A percentile compares a stretch with the other conserved stretches of the same genome.
phyloP scores from a whole-genome alignment of 2,888 invertebrate genomes.

The Lutraria lutraria region DNA sequence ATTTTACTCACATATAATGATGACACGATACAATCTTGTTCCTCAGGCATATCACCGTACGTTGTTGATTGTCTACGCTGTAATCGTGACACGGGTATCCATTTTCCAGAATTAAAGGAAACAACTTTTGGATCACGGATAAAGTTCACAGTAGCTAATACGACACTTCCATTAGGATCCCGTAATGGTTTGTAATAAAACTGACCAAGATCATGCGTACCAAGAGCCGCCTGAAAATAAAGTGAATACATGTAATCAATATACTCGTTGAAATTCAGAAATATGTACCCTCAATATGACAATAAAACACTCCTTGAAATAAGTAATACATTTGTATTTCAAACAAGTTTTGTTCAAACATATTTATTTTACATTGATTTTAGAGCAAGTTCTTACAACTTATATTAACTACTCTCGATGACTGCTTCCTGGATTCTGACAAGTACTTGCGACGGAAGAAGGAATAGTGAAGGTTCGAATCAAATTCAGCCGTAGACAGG shows the following conservation, averaged over 20 bases:
- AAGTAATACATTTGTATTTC: too few relatives aligned
- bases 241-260: not conserved
- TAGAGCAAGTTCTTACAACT: too few relatives aligned
- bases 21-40: conserved; percentile 87
- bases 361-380: too few relatives aligned
- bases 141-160: conserved; percentile 93
- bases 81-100: conserved; percentile 95
- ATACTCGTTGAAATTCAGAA: too few relatives aligned
- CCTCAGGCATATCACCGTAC: conserved; percentile 85
- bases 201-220: conserved; percentile 97
- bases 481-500: too few relatives aligned
- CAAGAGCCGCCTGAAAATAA: conserved; percentile 91
- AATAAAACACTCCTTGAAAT: too few relatives aligned
- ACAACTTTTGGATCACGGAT: conserved; percentile 94
- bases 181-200: conserved; percentile 96
- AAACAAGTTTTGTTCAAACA: too few relatives aligned
- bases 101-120: conserved; percentile 92
- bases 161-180: conserved; percentile 95
- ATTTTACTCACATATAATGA: conserved; percentile 91
- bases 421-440: too few relatives aligned
- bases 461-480: too few relatives aligned
- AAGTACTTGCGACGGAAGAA: too few relatives aligned
- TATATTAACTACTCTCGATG: too few relatives aligned
- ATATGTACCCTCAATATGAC: too few relatives aligned
- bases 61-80: conserved; percentile 90